A percentile compares a stretch with the other conserved stretches of the same genome.
Evolutionary conservation across 2,888 invertebrate genomes (phyloP).

Genomic region (Tipula unca): DNA sequence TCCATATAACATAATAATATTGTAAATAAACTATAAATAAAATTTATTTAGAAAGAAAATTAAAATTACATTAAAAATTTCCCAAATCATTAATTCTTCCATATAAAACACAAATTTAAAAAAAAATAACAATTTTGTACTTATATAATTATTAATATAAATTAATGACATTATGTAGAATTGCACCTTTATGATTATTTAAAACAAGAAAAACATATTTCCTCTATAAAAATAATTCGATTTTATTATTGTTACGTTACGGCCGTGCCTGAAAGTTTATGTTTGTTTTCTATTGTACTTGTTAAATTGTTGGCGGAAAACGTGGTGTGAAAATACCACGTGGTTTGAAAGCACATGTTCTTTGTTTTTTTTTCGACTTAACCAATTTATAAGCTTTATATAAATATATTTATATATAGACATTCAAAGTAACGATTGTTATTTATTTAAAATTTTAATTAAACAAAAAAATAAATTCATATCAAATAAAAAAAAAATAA

Average conservation of each 20-base stretch:
- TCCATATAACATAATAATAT: neutral
- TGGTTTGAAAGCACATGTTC: neutral
- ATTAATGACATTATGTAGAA: neutral
- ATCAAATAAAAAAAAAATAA: neutral
- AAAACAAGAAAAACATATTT: neutral
- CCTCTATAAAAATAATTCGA: neutral
- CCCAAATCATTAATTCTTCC: neutral
- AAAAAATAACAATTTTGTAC: neutral
- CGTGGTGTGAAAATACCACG: neutral
- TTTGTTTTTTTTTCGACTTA: neutral
- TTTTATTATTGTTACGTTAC: neutral
- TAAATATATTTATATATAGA: neutral
- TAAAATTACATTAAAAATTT: neutral
- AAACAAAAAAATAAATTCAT: slow-evolving; percentile 1
- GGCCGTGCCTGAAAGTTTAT: neutral
- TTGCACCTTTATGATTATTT: neutral
- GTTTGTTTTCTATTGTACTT: neutral
- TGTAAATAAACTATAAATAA: neutral
- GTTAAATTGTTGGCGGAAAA: neutral
- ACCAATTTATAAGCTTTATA: neutral
- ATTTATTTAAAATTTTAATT: slow-evolving; percentile 8
- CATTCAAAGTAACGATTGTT: neutral
- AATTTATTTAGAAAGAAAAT: neutral
- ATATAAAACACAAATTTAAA: neutral
- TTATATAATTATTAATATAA: neutral